phyloP scores from a whole-genome alignment of 2,888 invertebrate species.

The Dynastes tityus region DNA sequence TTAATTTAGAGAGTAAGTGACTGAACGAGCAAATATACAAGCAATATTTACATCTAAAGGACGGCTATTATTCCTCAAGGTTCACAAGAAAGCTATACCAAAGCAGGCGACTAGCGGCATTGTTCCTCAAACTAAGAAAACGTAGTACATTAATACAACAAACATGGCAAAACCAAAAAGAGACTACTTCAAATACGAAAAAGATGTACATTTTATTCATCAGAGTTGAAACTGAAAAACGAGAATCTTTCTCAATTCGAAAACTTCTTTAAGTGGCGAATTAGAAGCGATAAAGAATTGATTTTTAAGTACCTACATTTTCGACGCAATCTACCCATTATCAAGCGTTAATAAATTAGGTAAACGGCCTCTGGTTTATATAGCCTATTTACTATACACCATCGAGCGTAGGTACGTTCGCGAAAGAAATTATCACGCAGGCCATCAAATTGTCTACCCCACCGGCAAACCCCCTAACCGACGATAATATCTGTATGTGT shows the following conservation, averaged over 20 bases:
- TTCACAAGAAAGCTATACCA: too few relatives aligned
- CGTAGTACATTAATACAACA: too few relatives aligned
- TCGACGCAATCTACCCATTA: slow-evolving; percentile 10
- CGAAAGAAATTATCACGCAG: slow-evolving; percentile 25
- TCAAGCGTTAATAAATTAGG: slow-evolving; percentile 5
- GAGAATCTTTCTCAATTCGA: neutral
- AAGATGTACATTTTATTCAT: too few relatives aligned
- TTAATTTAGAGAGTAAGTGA: too few relatives aligned
- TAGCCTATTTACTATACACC: neutral
- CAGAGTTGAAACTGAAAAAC: too few relatives aligned
- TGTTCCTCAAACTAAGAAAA: too few relatives aligned
- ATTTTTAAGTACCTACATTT: slow-evolving; percentile 13
- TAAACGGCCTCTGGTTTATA: neutral
- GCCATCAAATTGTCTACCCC: slow-evolving; percentile 2
- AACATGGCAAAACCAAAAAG: too few relatives aligned
- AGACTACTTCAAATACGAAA: too few relatives aligned
- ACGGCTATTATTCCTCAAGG: too few relatives aligned
- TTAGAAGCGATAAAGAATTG: slow-evolving; percentile 1
- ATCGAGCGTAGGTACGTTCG: neutral
- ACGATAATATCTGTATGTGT: slow-evolving; percentile 2
- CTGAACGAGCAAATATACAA: too few relatives aligned
- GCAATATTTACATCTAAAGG: too few relatives aligned
- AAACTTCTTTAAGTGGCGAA: neutral
- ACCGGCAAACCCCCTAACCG: neutral
- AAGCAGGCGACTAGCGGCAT: too few relatives aligned